phyloP scores from a whole-genome alignment of 2,888 invertebrate genomes.

The Callyntrura guangdongensis region DNA sequence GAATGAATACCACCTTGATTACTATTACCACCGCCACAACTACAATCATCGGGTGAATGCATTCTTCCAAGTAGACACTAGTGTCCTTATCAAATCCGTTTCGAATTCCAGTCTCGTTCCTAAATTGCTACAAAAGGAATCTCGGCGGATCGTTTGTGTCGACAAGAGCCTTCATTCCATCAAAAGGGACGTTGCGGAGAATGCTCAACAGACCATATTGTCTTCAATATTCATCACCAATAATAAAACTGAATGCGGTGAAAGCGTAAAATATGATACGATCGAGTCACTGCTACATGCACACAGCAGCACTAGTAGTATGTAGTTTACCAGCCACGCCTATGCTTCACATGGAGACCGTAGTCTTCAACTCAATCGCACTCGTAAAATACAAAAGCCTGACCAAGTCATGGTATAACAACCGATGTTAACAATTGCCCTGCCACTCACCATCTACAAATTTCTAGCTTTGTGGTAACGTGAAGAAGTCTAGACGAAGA shows the following conservation, averaged over 20 bases:
- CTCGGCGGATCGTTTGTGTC: neutral
- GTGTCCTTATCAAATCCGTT: neutral
- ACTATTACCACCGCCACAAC: neutral
- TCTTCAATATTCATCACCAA: neutral
- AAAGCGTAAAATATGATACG: neutral
- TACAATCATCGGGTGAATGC: too few relatives aligned
- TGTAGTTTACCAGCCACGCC: slow-evolving; percentile 1
- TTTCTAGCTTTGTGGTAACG: neutral
- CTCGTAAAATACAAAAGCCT: slow-evolving; percentile 9
- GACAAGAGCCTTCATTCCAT: neutral
- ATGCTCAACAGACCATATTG: neutral
- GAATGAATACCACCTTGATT: neutral
- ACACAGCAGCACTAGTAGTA: neutral
- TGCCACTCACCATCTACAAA: neutral
- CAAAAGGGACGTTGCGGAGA: neutral
- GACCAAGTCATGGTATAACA: neutral
- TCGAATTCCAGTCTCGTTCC: neutral
- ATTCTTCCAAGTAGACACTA: too few relatives aligned
- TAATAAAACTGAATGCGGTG: neutral
- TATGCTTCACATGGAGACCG: neutral
- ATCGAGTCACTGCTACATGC: neutral
- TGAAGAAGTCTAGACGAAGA: neutral
- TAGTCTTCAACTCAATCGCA: slow-evolving; percentile 3
- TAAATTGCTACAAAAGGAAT: neutral
- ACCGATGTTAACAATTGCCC: slow-evolving; percentile 38